Base-by-base conservation (phyloP, 1,140 invertebrate species). In the Pogonus chalceus region DNA sequence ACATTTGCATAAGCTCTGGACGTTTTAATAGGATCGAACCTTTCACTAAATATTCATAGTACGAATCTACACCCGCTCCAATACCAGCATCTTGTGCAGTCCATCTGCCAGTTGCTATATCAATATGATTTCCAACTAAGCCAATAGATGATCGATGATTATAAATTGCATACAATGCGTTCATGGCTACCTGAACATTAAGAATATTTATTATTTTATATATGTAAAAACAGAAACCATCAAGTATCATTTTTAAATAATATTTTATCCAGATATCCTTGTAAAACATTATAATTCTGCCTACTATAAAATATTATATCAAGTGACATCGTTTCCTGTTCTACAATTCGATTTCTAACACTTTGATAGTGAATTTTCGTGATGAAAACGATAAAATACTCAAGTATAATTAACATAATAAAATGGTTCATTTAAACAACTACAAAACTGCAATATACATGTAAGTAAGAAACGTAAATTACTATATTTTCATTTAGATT, bases 1-100 rank as follows among this genome's bases (percentile, higher is more conserved):
- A 98, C 79, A 96, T 92, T 20, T 88, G 82, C 73, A 96, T 84
- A 22, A 99, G 70, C 65, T 93, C 84, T 1, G 96, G 93, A 56
- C 85, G 79, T 65, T 88, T 83, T 4, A 90, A 73, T 20, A 90
- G 62, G 9, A 88, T 74, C 4, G 90, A 83, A 1, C 92, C 96
- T 80, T 99, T 99, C 0, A 96, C 94, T 51, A 99, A 76, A 72
- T 99, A 99, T 73, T 99, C 97, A 76, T 93, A 98, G 67, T 96
- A 98, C 0, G 96, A 99, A 72, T 99, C 97, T 9, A 99, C 88
- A 12, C 96, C 96, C 20, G 92, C 92, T 1, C 91, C 88, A 54
- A 85, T 84, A 35, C 69, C 95, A 43, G 93, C 85, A 75, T 99
- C 97, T 23, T 92, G 82, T 2, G 95, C 96, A 12, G 93, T 97